Evolutionary conservation across 2,113 vertebrate genomes (phyloP), one percentile per base, ranked within the genome.

Genomic region (Oxyruncus cristatus): DNA sequence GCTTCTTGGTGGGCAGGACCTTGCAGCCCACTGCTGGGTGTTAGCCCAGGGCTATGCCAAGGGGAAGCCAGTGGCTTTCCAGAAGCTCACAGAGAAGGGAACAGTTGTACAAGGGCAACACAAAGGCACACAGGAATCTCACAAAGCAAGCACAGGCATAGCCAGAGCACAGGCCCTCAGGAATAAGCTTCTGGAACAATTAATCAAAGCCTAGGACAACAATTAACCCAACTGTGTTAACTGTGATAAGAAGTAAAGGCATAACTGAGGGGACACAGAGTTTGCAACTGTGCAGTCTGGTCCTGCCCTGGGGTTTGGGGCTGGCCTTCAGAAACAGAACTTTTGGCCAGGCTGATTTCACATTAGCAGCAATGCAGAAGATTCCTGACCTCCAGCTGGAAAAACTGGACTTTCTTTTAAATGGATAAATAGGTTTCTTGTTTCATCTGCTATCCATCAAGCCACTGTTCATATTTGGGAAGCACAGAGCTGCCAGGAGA

Each of bases 41-140:
- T 27, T 2, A 62, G 52, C 42, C 37, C 28, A 53, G 24, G 47
- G 61, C 39, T 30, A 22, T 1, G 78, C 79, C 47, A 63, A 8
- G 2, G n/a, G 56, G 47, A 41, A 72, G 68, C 11, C 13, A n/a
- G 17, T 3, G 19, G 66, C 27, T 71, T 74, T 82, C 61, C 70
- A 88, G 42, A 8, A 82, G 55, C 33, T 37, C 9, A 24, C 12
- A 0, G 2, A 56, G 42, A 52, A 77, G 49, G 28, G 85, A 90
- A 46, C 8, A 1, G 0, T 0, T 35, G 22, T 46, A 9, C 2
- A 2, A 44, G 39, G 24, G 39, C 10, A 68, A 10, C 67, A 42
- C 47, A 46, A 63, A 13, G 30, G 55, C 55, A 78, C 5, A 1
- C 20, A 56, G 39, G 11, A 67, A 68, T 14, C 4, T 68, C 81